phyloP scores from a whole-genome alignment of 64 coral and sea anemone species.

The Catalaphyllia jardinei region DNA sequence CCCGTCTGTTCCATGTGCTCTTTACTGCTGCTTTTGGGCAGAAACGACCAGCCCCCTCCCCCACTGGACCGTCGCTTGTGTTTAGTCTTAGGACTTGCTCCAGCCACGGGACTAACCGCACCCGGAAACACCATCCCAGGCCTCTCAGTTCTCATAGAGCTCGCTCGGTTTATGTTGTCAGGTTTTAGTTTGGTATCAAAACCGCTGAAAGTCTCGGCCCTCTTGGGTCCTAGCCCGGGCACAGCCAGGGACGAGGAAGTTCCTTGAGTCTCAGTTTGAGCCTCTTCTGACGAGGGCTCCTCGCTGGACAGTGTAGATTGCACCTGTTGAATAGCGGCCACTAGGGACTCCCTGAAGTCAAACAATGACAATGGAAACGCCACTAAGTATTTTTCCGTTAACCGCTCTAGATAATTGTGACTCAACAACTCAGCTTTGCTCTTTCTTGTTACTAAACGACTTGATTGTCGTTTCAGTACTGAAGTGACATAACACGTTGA shows the following conservation, averaged over 20 bases:
- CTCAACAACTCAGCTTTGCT: no score
- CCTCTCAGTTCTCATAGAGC: conserved; percentile 86
- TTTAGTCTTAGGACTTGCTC: conserved; percentile 72
- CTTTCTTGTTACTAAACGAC: no score
- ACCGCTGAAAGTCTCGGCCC: conserved; percentile 90
- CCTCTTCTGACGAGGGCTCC: conserved; percentile 31
- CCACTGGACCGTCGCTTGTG: conserved; percentile 85
- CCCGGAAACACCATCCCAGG: conserved; percentile 50
- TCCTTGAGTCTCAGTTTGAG: conserved; percentile 26
- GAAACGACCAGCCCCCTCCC: conserved; percentile 61
- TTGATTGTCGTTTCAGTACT: no score
- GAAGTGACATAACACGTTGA: no score
- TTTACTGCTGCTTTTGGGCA: conserved; percentile 56
- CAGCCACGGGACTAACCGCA: background rate
- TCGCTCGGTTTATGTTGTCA: conserved; percentile 65
- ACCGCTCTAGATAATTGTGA: no score
- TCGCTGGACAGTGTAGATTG: conserved; percentile 39
- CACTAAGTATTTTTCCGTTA: no score
- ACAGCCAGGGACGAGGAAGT: conserved; percentile 8
- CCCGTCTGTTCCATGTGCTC: conserved; percentile 61
- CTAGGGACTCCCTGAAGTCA: conserved; percentile 53
- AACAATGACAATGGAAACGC: background rate
- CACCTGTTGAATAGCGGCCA: conserved; percentile 44
- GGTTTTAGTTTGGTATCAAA: conserved; percentile 87
- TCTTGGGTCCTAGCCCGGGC: conserved; percentile 63